A percentile compares a stretch with the other conserved stretches of the same genome.
These are phyloP conservation scores for Rutilus rutilus DNA, from an alignment of 2,113 vertebrate genomes.

Conservation along the genomic window DNA sequence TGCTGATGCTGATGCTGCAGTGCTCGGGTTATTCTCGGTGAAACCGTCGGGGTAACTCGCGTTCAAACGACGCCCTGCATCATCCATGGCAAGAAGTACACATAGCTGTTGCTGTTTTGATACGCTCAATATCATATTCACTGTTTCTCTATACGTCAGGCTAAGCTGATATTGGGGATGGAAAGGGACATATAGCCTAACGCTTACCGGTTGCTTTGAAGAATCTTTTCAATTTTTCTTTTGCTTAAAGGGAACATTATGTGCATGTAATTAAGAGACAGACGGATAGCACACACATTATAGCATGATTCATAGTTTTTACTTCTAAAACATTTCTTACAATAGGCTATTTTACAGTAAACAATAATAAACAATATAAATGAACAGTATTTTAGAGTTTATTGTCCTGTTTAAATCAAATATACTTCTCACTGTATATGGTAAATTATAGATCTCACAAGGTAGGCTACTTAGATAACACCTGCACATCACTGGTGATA, in stretches of 20 bases:
- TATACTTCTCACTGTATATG: too few relatives aligned
- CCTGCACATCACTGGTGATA: neutral
- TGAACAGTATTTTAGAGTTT: too few relatives aligned
- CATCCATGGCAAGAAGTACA: slow-evolving; percentile 65
- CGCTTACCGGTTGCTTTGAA: neutral
- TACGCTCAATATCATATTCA: neutral
- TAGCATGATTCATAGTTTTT: neutral
- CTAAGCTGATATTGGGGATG: neutral
- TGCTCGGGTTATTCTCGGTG: slow-evolving; percentile 83
- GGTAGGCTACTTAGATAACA: too few relatives aligned
- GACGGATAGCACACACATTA: neutral
- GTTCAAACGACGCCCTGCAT: slow-evolving; percentile 78
- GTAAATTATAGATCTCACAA: too few relatives aligned
- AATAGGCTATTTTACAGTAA: neutral
- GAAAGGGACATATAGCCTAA: neutral
- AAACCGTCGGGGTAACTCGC: slow-evolving; percentile 77
- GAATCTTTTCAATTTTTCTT: neutral
- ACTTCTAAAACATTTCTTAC: neutral
- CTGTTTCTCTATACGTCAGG: neutral
- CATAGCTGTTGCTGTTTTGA: neutral
- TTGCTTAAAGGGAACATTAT: neutral
- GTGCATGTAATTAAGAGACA: neutral
- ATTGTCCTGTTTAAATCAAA: too few relatives aligned
- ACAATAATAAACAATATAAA: too few relatives aligned
- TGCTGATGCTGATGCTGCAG: slow-evolving; percentile 86